Evolutionary conservation across 2,113 vertebrate species (phyloP), one percentile per base, ranked within the genome.

Genomic region (Benitochromis conjunctus): DNA sequence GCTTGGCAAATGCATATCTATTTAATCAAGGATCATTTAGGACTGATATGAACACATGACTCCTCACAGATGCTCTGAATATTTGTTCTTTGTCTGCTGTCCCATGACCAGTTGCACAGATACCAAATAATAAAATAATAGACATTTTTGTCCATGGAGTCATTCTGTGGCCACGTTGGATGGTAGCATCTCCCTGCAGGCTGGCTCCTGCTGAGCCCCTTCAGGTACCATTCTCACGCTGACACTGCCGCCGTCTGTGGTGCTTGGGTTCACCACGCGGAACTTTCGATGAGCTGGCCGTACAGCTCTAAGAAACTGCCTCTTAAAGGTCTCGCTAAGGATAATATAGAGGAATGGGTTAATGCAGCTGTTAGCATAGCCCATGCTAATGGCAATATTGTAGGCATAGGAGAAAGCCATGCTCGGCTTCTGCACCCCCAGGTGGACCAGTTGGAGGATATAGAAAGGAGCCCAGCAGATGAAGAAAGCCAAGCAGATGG

Each of bases 401-500:
- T 97, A 96, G 74, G 93, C 94, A 1, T 94, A 95, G 48, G 94
- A 90, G 90, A 96, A 96, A 1, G 94, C 90, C 0, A 84, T 6
- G 60, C 92, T 95, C 14, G 96, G 96, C 46, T 92, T 92, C 81
- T 95, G 93, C 10, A 97, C 86, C 2, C 94, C 95, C 1, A 96
- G 91, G 36, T 96, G 96, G 43, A 95, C 77, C 84, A 97, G 88
- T 86, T 96, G 96, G n/a, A 97, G 94, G 86, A 95, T 94, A 87
- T 97, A 95, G 76, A 94, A 96, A 10, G 97, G 97, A 64, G 97
- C 97, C 97, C 97, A 98, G 86, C 97, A 98, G 78, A 96, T 90
- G 19, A 98, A 97, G 91, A 98, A 98, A 7, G 96, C 96, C 2
- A 96, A 93, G 79, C 97, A 97, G 90, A 98, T 97, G 80, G 97